These are phyloP conservation scores for Pipa parva DNA, from an alignment of 2,113 vertebrate genomes.

Conservation along the genomic window DNA sequence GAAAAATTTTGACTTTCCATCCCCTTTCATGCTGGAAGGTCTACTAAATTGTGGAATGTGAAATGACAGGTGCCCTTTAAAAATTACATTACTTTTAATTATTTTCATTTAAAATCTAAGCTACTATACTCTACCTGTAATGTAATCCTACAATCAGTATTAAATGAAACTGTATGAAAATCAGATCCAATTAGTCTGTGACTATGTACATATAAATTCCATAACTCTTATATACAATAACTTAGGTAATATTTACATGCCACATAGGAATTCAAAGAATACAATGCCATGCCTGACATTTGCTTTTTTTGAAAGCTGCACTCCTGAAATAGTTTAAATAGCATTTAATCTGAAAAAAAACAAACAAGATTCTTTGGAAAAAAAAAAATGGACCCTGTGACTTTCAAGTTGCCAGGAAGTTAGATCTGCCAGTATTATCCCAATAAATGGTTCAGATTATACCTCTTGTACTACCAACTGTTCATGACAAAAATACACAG, in stretches of 20 bases:
- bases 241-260: slow-evolving; percentile 22
- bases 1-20: too few species aligned
- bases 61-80: too few species aligned
- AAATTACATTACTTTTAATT: too few species aligned
- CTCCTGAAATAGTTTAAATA: neutral
- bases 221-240: slow-evolving; percentile 31
- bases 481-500: slow-evolving; percentile 57
- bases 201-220: neutral
- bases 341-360: slow-evolving; percentile 8
- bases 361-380: neutral
- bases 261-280: slow-evolving; percentile 4
- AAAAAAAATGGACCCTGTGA: slow-evolving; percentile 3
- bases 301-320: neutral
- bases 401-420: slow-evolving; percentile 32
- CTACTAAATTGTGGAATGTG: too few species aligned
- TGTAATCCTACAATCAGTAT: neutral
- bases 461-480: slow-evolving; percentile 47
- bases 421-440: slow-evolving; percentile 6
- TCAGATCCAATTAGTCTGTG: neutral
- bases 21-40: too few species aligned
- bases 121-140: too few species aligned
- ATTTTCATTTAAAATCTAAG: too few species aligned
- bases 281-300: neutral
- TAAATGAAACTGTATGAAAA: neutral
- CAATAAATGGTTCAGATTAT: neutral